A percentile compares a stretch with the other conserved stretches of the same genome.
phyloP scores from a whole-genome alignment of 53 echinoderm and acorn worm species.

The Echinarachnius parma region DNA sequence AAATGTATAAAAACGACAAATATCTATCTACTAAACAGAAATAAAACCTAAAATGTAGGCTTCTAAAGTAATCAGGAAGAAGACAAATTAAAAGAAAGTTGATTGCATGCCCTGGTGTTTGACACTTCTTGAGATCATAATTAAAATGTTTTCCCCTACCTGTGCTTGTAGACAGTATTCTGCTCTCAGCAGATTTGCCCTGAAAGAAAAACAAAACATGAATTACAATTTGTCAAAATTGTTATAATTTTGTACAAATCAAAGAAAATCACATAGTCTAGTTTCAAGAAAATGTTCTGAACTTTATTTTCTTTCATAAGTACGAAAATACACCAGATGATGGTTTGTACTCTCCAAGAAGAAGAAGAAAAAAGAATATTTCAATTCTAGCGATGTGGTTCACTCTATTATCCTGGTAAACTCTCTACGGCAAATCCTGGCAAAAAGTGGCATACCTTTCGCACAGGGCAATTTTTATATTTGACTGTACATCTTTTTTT shows the following conservation, averaged over 20 bases:
- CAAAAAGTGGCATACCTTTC: too few species aligned
- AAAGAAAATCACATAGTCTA: not conserved
- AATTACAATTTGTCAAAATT: not conserved
- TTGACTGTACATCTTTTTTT: too few species aligned
- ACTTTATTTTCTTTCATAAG: not conserved
- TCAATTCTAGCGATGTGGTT: too few species aligned
- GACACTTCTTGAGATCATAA: not conserved
- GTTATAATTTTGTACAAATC: not conserved
- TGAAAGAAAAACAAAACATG: conserved; percentile 33
- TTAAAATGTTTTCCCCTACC: too few species aligned
- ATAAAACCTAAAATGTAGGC: not conserved
- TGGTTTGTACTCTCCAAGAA: not conserved
- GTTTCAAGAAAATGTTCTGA: too few species aligned
- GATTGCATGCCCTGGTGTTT: too few species aligned
- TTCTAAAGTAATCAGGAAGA: not conserved
- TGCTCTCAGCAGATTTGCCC: conserved; percentile 75
- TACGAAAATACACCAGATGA: not conserved
- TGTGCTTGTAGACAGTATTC: conserved; percentile 77
- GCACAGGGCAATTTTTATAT: too few species aligned
- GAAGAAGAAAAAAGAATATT: not conserved
- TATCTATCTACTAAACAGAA: not conserved
- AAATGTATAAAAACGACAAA: too few species aligned
- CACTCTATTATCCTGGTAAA: too few species aligned
- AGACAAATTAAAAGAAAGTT: not conserved
- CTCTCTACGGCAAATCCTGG: too few species aligned